Base-by-base conservation (phyloP, 1,140 invertebrate genomes). In the Cyclargus thomasi region DNA sequence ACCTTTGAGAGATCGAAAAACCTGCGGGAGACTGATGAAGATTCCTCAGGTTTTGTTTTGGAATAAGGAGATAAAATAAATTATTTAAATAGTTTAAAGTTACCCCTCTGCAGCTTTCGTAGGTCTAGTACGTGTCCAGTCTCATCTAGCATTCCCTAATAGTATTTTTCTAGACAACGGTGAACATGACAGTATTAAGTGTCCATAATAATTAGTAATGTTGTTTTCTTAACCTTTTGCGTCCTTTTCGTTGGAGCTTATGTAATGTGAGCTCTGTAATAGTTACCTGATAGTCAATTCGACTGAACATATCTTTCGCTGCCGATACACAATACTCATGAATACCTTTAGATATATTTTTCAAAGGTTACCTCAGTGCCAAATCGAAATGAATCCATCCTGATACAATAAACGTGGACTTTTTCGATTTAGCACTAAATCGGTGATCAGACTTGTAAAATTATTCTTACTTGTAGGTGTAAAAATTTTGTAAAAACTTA, bases 1-100 rank as follows among this genome's bases (percentile, higher is more conserved):
- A 88, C 80, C 84, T 83, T 88, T 81, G 81, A 78, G 80, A 81
- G 74, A 76, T 78, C 57, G 57, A 10, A 71, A 74, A 71, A 71
- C 67, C 72, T 59, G 67, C 55, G 39, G n/a, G 11, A 53, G 39
- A 63, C 67, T 63, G 17, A 21, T 53, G 21, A 36, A 68, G 67
- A 68, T 22, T 36, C 59, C 47, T 63, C 21, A 35, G 67, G 67
- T 68, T 68, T 68, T 68, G 59, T 67, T 67, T 62, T 21, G 36
- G 59, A 55, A 36, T 62, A 11, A 57, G 17, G 35, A 10, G 21
- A n/a, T 55, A 53, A 55, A 36, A 29, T 17, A 66, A 66, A 57
- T 57, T 14, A 57, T 59, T 35, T 55, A 23, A 35, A 35, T 59
- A 21, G 18, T 20, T 59, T 18, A 20, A 59, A 21, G 20, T 20